Percentiles rank a stretch among this genome's conserved stretches.
Evolutionary conservation across 2,113 vertebrate species (phyloP).

Genomic region (Paramisgurnus dabryanus): DNA sequence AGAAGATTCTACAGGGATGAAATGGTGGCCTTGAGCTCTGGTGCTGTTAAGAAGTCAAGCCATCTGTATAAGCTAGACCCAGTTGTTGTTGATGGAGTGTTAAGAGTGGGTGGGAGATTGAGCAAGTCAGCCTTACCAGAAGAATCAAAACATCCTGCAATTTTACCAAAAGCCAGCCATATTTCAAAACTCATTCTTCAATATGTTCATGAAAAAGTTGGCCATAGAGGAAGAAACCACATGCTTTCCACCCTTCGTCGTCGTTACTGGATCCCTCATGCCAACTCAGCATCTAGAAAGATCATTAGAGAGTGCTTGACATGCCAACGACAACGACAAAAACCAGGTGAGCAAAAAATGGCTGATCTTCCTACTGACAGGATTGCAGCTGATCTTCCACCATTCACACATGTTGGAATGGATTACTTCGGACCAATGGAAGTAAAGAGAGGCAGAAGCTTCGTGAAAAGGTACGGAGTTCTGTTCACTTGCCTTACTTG

Average conservation of each 20-base stretch:
- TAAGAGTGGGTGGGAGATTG: slow-evolving; percentile 36
- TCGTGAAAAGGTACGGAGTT: not conserved
- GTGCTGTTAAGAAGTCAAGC: slow-evolving; percentile 2
- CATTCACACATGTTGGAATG: not conserved
- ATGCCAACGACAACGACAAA: not conserved
- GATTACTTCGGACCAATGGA: slow-evolving; percentile 14
- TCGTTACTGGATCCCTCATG: not conserved
- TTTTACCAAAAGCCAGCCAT: not conserved
- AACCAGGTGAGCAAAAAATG: slow-evolving; percentile 27
- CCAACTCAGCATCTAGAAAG: not conserved
- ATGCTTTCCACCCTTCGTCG: not conserved
- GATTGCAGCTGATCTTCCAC: not conserved
- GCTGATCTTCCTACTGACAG: slow-evolving; percentile 7
- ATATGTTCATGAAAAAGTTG: not conserved
- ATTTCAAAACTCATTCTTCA: slow-evolving; percentile 19
- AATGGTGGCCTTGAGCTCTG: not conserved
- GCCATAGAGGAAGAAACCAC: slow-evolving; percentile 22
- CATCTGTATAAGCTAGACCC: slow-evolving; percentile 21
- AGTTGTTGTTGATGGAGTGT: not conserved
- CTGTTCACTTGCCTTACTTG: not conserved
- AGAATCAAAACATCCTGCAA: slow-evolving; percentile 6
- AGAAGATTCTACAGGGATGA: not conserved
- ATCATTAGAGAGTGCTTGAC: not conserved
- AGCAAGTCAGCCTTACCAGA: not conserved
- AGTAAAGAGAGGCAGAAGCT: not conserved